Base-by-base conservation (phyloP, 2,113 vertebrate species). In the Galemys pyrenaicus region DNA sequence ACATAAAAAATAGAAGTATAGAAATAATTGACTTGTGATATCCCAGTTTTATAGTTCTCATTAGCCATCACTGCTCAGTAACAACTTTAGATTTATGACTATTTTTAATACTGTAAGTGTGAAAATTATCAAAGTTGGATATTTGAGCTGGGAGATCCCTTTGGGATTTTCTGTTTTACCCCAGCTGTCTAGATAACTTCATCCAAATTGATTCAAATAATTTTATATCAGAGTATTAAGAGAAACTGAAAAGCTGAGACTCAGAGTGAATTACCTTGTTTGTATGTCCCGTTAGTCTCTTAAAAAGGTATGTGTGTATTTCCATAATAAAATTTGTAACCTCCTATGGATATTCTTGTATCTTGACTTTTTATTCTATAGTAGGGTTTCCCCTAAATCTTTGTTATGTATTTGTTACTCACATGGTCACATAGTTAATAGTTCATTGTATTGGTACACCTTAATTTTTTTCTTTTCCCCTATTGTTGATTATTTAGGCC, bases 101-200 rank as follows among this genome's bases (percentile, higher is more conserved):
- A 39, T 78, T 75, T 89, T 83, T 74, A 73, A 91, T 49, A 51
- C 37, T 67, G 58, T 81, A 96, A 90, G 49, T 70, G 58, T 91
- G 81, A 83, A 87, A 85, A 70, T 35, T 30, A 88, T 81, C 74
- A 83, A 49, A 78, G 62, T 24, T 70, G 39, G 49, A 46, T 51
- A 16, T 64, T 81, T 74, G 60, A 77, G 54, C n/a, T 51, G 20
- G 16, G 35, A 49, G n/a, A 79, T 67, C 35, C 51, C n/a, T 79
- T 86, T 41, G 87, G 87, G 68, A 22, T 92, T 51, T 88, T 94
- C 28, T 89, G 35, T 16, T 86, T 62, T 13, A 51, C 54, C 26
- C 1, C 24, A 13, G 6, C 37, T 41, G 1, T 3, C 51, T 80
- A 81, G 46, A 62, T 71, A 84, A 65, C 32, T 64, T 46, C 39